A percentile compares a stretch with the other conserved stretches of the same genome.
phyloP scores from a whole-genome alignment of 2,797 vertebrate species.

The Myotis planiceps region DNA sequence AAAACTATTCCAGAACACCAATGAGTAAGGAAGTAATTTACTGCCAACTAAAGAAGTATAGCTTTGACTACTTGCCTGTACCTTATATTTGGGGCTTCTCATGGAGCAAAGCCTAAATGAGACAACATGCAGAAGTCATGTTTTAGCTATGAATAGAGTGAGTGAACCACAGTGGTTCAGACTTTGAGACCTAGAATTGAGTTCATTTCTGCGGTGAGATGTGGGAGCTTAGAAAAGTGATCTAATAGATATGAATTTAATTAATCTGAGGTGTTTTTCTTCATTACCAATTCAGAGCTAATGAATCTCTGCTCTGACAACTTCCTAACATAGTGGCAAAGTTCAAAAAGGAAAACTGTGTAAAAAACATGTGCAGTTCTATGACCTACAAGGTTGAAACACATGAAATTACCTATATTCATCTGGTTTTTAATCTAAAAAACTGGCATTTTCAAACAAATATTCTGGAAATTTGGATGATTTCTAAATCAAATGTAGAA shows the following conservation, averaged over 20 bases:
- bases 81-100: not conserved
- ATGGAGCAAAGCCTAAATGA: not conserved
- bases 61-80: not conserved
- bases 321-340: not conserved
- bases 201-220: not conserved
- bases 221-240: not conserved
- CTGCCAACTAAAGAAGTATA: not conserved
- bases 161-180: not conserved
- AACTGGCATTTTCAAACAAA: slow-evolving; percentile 12
- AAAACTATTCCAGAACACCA: not conserved
- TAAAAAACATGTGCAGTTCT: not conserved
- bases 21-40: not conserved
- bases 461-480: not conserved
- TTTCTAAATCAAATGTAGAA: not conserved
- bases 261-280: not conserved
- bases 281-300: not conserved
- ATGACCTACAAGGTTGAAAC: not conserved
- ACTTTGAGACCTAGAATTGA: not conserved
- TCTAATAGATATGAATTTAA: not conserved
- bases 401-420: not conserved
- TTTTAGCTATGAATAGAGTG: not conserved
- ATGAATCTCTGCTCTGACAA: not conserved
- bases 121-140: not conserved
- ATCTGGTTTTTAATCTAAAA: not conserved
- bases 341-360: not conserved